Conservation (phyloP, 2,888 invertebrate genomes). For the Callosobruchus maculatus region DNA sequence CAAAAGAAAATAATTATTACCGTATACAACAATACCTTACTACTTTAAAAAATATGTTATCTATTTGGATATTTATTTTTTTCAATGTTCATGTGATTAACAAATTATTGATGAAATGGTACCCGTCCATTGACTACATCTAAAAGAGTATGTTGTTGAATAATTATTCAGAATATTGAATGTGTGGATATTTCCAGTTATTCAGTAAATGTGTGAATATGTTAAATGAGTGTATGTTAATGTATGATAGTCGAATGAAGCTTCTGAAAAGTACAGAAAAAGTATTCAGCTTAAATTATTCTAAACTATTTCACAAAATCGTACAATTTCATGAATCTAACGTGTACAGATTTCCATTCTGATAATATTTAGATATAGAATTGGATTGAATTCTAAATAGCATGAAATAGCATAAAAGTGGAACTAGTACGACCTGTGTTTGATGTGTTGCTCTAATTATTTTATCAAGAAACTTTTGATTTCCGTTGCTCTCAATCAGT, state of each 20-base stretch:
- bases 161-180: not conserved
- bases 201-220: not conserved
- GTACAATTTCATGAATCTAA: not conserved
- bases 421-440: not conserved
- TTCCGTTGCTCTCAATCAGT: too few relatives aligned
- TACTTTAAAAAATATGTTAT: too few relatives aligned
- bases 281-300: not conserved
- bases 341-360: not conserved
- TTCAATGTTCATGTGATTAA: not conserved
- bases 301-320: not conserved
- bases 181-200: not conserved
- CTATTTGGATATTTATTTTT: too few relatives aligned
- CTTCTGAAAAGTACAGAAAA: not conserved
- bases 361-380: not conserved
- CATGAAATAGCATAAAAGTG: not conserved
- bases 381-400: not conserved
- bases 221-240: not conserved
- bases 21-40: too few relatives aligned
- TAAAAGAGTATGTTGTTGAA: not conserved
- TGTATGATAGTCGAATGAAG: not conserved
- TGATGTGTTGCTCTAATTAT: not conserved
- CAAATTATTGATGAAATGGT: not conserved
- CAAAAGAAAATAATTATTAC: too few relatives aligned
- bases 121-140: not conserved
- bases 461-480: too few relatives aligned